Evolutionary conservation across 2,888 invertebrate species (phyloP).

Genomic region (Drosophila maculinotata): DNA sequence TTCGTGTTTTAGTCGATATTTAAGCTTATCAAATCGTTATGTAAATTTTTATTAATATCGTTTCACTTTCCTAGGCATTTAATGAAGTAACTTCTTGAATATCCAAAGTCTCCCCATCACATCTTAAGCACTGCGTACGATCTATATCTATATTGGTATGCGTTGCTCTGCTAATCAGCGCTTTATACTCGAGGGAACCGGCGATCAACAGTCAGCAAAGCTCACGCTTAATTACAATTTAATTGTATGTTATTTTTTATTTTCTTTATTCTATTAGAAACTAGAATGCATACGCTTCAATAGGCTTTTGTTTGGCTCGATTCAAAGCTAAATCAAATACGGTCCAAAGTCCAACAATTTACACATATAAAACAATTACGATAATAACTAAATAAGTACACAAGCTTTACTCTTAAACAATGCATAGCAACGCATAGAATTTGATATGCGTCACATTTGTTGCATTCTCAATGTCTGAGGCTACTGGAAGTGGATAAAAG

Average conservation of each 20-base stretch:
- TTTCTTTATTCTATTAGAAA: slow-evolving; percentile 36
- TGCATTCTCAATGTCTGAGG: background rate
- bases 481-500: background rate
- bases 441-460: slow-evolving; percentile 17
- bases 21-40: slow-evolving; percentile 45
- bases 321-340: slow-evolving; percentile 41
- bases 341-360: slow-evolving; percentile 50
- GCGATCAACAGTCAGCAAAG: slow-evolving; percentile 17
- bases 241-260: slow-evolving; percentile 28
- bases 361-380: slow-evolving; percentile 37
- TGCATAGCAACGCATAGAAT: slow-evolving; percentile 8
- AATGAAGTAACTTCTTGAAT: slow-evolving; percentile 2
- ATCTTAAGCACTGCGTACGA: background rate
- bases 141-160: background rate
- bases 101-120: slow-evolving; percentile 2
- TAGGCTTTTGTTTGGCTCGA: slow-evolving; percentile 52
- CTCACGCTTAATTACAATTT: slow-evolving; percentile 31
- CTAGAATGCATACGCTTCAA: slow-evolving; percentile 25
- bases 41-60: slow-evolving; percentile 49
- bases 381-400: slow-evolving; percentile 57
- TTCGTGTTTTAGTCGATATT: slow-evolving; percentile 40
- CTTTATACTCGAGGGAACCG: slow-evolving; percentile 40
- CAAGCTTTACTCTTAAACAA: slow-evolving; percentile 18
- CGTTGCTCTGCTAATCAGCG: slow-evolving; percentile 36
- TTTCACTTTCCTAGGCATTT: slow-evolving; percentile 6